These are phyloP conservation scores for Druon quercuslanigerum DNA, from an alignment of 1,140 invertebrate genomes.

Conservation along the genomic window DNA sequence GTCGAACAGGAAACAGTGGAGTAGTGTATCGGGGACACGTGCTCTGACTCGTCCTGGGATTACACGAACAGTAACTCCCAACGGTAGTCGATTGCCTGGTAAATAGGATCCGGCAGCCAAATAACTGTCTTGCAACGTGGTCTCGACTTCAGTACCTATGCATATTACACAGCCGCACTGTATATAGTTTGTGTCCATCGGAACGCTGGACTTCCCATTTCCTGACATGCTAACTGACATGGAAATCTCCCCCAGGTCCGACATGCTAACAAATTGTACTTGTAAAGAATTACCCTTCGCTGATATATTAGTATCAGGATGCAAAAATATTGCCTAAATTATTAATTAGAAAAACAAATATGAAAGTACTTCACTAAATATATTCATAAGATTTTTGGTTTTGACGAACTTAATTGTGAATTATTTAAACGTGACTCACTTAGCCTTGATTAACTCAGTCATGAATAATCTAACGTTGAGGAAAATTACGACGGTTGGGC, in stretches of 20 bases:
- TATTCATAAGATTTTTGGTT: no score
- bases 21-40: constrained; percentile 20
- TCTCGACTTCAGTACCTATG: not conserved
- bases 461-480: no score
- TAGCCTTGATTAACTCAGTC: no score
- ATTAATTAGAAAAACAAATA: no score
- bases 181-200: constrained; percentile 29
- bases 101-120: constrained; percentile 64
- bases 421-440: no score
- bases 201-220: constrained; percentile 19
- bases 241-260: constrained; percentile 6
- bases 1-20: not conserved
- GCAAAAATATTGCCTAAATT: no score
- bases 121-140: constrained; percentile 45
- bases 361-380: no score
- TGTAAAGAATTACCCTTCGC: no score
- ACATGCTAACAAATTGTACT: not conserved
- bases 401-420: no score
- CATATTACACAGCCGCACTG: not conserved
- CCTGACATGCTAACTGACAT: constrained; percentile 21
- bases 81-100: constrained; percentile 59
- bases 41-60: constrained; percentile 40
- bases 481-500: no score
- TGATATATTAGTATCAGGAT: no score
- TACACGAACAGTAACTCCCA: constrained; percentile 49